Evolutionary conservation across 1,140 invertebrate genomes (phyloP).

Genomic region (Bemisia tabaci): DNA sequence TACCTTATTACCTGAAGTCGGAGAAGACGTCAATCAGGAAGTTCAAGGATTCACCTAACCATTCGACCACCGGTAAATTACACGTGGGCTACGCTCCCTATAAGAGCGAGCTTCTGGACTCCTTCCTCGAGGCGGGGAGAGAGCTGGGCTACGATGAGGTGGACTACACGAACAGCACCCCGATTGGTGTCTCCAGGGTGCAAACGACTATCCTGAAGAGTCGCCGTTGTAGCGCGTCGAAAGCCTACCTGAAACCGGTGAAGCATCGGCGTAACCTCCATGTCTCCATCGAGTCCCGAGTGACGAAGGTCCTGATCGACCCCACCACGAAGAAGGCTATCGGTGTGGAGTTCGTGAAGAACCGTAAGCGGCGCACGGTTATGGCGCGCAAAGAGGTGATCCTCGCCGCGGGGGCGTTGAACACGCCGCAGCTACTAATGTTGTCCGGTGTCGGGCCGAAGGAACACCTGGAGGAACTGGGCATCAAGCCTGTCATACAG

Average conservation of each 20-base stretch:
- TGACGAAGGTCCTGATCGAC: conserved; percentile 51
- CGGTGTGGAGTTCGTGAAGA: conserved; percentile 49
- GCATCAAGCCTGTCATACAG: conserved; percentile 43
- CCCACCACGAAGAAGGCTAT: conserved; percentile 38
- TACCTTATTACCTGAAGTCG: conserved; percentile 70
- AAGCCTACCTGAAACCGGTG: conserved; percentile 41
- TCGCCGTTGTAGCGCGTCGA: conserved; percentile 43
- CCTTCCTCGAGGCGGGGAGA: conserved; percentile 39
- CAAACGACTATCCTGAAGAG: conserved; percentile 48
- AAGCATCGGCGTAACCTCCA: conserved; percentile 41
- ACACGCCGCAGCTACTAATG: conserved; percentile 54
- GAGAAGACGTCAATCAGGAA: conserved; percentile 42
- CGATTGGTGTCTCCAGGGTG: conserved; percentile 46
- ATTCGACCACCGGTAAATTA: conserved; percentile 48
- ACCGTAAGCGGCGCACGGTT: conserved; percentile 32
- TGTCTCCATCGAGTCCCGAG: conserved; percentile 45
- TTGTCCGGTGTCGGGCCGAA: conserved; percentile 58
- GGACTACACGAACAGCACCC: conserved; percentile 38
- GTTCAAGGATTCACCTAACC: conserved; percentile 39
- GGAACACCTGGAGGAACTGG: conserved; percentile 48
- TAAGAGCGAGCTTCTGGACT: conserved; percentile 36
- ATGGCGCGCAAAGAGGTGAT: conserved; percentile 48
- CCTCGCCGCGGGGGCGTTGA: conserved; percentile 49
- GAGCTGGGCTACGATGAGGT: conserved; percentile 36
- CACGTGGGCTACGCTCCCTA: conserved; percentile 49